These are phyloP conservation scores for Venustoraphidia nigricollis DNA, from an alignment of 2,888 invertebrate species.

Conservation along the genomic window DNA sequence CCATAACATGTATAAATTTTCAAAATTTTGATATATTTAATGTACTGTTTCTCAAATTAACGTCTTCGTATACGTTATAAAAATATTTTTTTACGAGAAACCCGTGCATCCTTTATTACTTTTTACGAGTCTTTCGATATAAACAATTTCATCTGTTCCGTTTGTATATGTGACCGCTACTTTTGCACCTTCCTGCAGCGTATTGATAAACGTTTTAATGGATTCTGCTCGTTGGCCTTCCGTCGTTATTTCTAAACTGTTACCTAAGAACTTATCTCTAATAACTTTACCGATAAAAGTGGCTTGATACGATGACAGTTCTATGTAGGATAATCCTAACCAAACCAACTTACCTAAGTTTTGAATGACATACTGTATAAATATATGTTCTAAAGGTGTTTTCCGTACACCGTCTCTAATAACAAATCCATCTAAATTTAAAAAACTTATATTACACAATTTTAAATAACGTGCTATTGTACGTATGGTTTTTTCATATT, in stretches of 20 bases:
- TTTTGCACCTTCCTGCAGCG: background rate
- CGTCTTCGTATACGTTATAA: background rate
- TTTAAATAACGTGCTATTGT: conserved; percentile 24
- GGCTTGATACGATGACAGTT: background rate
- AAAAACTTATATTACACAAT: conserved; percentile 24
- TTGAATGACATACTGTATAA: background rate
- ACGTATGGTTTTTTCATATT: conserved; percentile 24
- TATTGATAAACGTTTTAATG: background rate
- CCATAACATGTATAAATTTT: background rate
- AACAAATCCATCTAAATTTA: conserved; percentile 13
- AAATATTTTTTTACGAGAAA: background rate
- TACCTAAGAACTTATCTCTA: background rate
- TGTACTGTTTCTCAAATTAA: background rate
- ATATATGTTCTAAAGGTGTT: background rate
- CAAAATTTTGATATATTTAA: background rate
- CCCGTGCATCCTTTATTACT: background rate
- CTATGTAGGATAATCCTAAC: background rate
- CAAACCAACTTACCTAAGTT: background rate
- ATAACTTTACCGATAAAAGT: background rate
- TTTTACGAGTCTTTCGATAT: background rate
- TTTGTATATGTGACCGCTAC: background rate
- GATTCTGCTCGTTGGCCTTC: background rate
- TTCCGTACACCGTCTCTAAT: background rate
- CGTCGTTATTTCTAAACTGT: background rate
- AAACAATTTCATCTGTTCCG: background rate